Percentiles rank a stretch among this genome's conserved stretches.
Conservation (phyloP, 2,797 vertebrate genomes). For the Rhinichthys osculus region DNA sequence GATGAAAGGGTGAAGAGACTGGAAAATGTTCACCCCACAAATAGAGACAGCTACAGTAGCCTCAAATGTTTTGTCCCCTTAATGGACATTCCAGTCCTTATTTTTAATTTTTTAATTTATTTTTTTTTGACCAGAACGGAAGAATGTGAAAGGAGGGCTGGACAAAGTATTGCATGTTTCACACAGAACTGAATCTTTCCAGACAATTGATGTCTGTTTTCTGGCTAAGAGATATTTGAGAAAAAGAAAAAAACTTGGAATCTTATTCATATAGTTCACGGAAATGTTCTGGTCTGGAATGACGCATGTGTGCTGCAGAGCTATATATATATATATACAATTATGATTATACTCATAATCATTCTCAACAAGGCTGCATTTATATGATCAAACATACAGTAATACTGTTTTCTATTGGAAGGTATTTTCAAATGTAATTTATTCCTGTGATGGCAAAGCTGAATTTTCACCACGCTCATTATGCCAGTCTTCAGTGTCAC, state of each 20-base stretch:
- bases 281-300: not conserved
- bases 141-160: slow-evolving; percentile 64
- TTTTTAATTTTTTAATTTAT: slow-evolving; percentile 64
- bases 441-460: not conserved
- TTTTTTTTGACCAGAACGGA: slow-evolving; percentile 55
- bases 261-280: slow-evolving; percentile 31
- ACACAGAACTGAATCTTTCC: slow-evolving; percentile 45
- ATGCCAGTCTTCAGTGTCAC: not conserved
- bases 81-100: slow-evolving; percentile 63
- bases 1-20: slow-evolving; percentile 56
- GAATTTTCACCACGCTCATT: not conserved
- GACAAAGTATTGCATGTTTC: slow-evolving; percentile 30
- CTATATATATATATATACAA: too few relatives aligned
- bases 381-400: not conserved
- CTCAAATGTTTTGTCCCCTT: slow-evolving; percentile 64
- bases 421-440: not conserved
- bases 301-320: not conserved
- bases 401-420: not conserved
- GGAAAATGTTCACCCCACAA: slow-evolving; percentile 74
- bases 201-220: slow-evolving; percentile 56
- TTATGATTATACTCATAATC: too few relatives aligned
- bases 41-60: slow-evolving; percentile 56
- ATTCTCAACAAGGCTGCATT: not conserved
- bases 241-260: slow-evolving; percentile 1
- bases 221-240: slow-evolving; percentile 2